A percentile compares a stretch with the other conserved stretches of the same genome.
Evolutionary conservation across 2,113 vertebrate genomes (phyloP).

Genomic region (Speoplatyrhinus poulsoni): DNA sequence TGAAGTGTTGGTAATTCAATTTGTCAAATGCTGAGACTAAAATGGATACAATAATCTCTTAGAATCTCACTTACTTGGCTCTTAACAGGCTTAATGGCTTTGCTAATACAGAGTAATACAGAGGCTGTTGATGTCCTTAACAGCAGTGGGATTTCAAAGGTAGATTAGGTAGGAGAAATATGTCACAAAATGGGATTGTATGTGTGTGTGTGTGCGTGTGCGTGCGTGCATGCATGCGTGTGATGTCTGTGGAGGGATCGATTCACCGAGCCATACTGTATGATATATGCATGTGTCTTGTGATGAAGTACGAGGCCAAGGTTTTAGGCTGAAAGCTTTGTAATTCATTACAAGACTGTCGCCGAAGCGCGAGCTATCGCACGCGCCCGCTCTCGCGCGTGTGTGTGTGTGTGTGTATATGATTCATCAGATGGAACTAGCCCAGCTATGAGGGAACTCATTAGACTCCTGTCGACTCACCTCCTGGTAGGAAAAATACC

Average conservation of each 20-base stretch:
- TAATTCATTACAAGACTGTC: slow-evolving; percentile 56
- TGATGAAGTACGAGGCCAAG: slow-evolving; percentile 56
- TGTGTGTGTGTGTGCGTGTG: slow-evolving; percentile 36
- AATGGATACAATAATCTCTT: too few relatives aligned
- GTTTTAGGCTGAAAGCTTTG: slow-evolving; percentile 53
- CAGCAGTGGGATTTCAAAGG: slow-evolving; percentile 41
- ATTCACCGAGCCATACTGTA: slow-evolving; percentile 37
- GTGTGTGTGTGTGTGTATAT: slow-evolving; percentile 29
- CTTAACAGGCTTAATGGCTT: slow-evolving; percentile 25
- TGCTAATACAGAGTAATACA: slow-evolving; percentile 7
- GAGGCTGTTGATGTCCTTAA: slow-evolving; percentile 22
- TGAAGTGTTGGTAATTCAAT: too few relatives aligned
- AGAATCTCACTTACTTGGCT: slow-evolving; percentile 6
- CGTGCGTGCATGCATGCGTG: slow-evolving; percentile 48
- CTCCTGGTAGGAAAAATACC: slow-evolving; percentile 67
- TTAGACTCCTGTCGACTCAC: slow-evolving; percentile 67
- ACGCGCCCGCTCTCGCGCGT: not conserved
- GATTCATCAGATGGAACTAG: slow-evolving; percentile 62
- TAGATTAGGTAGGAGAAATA: slow-evolving; percentile 37
- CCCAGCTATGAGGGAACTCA: slow-evolving; percentile 65
- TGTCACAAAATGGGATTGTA: slow-evolving; percentile 23
- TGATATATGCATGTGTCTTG: slow-evolving; percentile 51
- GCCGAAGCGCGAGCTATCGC: slow-evolving; percentile 6
- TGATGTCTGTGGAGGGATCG: slow-evolving; percentile 42
- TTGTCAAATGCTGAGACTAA: too few relatives aligned